Evolutionary conservation across 1,140 invertebrate genomes (phyloP).

Genomic region (Andrena cerasifolii): DNA sequence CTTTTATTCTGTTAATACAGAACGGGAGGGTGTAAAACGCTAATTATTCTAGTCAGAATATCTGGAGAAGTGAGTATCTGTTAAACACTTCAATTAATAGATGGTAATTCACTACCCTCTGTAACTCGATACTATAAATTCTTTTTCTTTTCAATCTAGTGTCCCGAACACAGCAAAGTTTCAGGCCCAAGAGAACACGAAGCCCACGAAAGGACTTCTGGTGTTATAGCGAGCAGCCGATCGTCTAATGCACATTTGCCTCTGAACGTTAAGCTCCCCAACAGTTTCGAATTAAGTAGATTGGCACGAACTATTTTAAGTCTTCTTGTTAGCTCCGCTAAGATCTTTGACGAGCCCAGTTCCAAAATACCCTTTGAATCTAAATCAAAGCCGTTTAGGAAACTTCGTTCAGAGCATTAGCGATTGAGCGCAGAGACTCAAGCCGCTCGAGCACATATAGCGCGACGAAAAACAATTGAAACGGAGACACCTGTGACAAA

Average conservation of each 20-base stretch:
- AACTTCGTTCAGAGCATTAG: slow-evolving; percentile 1
- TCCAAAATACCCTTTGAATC: not conserved
- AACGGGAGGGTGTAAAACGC: too few relatives aligned
- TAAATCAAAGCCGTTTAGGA: slow-evolving; percentile 9
- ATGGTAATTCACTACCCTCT: too few relatives aligned
- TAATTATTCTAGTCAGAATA: too few relatives aligned
- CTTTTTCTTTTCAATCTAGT: not conserved
- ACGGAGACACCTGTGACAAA: not conserved
- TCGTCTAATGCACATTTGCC: not conserved
- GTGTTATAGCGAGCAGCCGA: not conserved
- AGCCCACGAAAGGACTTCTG: not conserved
- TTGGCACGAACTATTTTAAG: slow-evolving; percentile 4
- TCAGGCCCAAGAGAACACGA: not conserved
- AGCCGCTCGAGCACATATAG: not conserved
- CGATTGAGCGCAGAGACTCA: not conserved
- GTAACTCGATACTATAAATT: too few relatives aligned
- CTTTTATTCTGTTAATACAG: too few relatives aligned
- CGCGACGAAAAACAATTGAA: not conserved
- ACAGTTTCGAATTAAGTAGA: not conserved
- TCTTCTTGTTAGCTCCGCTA: slow-evolving; percentile 8
- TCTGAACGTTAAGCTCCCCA: not conserved
- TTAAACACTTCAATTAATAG: too few relatives aligned
- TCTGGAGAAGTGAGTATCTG: too few relatives aligned
- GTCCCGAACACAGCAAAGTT: not conserved
- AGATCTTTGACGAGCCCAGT: slow-evolving; percentile 9